Conservation (phyloP, 2,113 vertebrate species). For the Dromas ardeola region DNA sequence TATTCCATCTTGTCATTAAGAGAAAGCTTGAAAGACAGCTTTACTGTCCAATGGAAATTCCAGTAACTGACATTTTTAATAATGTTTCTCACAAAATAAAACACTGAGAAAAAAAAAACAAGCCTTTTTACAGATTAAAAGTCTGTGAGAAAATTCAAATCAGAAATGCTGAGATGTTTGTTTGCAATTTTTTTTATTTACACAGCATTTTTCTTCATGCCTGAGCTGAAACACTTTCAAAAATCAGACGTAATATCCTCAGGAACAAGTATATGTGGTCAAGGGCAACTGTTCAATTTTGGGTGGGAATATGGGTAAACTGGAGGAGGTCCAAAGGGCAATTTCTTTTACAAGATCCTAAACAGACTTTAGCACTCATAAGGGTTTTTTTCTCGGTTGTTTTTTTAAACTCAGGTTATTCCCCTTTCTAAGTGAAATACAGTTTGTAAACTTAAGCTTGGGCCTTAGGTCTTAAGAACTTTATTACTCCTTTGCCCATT, state of each 20-base stretch:
- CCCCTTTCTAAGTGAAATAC: background rate
- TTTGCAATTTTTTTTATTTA: background rate
- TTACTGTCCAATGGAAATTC: background rate
- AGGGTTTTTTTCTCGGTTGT: accelerated
- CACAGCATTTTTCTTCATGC: background rate
- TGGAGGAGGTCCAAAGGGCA: background rate
- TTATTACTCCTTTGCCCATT: background rate
- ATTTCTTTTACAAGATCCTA: background rate
- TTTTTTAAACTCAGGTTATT: background rate
- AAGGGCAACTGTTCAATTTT: conserved; percentile 17
- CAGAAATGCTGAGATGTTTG: background rate
- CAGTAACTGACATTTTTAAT: background rate
- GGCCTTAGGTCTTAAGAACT: background rate
- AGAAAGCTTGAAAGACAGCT: background rate
- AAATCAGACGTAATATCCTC: background rate
- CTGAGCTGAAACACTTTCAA: background rate
- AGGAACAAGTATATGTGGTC: background rate
- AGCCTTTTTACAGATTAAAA: background rate
- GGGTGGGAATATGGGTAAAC: background rate
- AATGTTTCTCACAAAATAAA: background rate
- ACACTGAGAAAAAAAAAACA: background rate
- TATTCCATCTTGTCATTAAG: background rate
- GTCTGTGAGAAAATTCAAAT: background rate
- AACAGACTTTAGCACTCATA: background rate
- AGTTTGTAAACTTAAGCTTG: background rate